A percentile compares a stretch with the other conserved stretches of the same genome.
Evolutionary conservation across 2,888 invertebrate genomes (phyloP).

Genomic region (Sabatieria punctata): DNA sequence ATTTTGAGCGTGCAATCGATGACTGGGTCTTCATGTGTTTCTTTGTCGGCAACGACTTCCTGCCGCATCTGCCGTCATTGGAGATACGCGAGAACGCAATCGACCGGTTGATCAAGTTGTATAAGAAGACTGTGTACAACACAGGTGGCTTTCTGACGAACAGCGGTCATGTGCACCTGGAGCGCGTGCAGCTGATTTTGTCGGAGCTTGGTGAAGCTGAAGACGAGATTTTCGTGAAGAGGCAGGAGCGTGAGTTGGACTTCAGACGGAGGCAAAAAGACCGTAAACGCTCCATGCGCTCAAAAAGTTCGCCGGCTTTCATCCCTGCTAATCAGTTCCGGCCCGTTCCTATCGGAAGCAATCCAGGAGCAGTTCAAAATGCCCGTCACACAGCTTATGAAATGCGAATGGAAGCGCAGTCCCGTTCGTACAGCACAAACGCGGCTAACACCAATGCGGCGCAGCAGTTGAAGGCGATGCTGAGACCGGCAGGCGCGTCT

Average conservation of each 20-base stretch:
- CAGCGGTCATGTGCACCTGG: constrained; percentile 77
- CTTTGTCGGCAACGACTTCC: constrained; percentile 70
- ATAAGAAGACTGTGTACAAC: constrained; percentile 81
- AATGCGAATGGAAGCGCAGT: constrained; percentile 44
- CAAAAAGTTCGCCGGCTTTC: constrained; percentile 45
- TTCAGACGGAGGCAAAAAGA: constrained; percentile 44
- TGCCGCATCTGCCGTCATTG: constrained; percentile 89
- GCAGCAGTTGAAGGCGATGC: constrained; percentile 39
- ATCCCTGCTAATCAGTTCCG: constrained; percentile 55
- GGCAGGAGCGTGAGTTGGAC: constrained; percentile 48
- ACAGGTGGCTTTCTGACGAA: constrained; percentile 83
- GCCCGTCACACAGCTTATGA: constrained; percentile 57
- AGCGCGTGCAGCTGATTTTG: constrained; percentile 85
- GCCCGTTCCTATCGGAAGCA: constrained; percentile 16
- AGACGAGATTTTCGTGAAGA: constrained; percentile 85
- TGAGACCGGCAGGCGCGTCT: constrained; percentile 23
- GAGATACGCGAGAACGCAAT: constrained; percentile 76
- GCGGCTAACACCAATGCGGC: constrained; percentile 30
- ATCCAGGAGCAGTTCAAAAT: constrained; percentile 43
- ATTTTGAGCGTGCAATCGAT: constrained; percentile 82
- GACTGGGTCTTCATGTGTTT: constrained; percentile 99
- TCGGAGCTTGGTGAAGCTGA: constrained; percentile 75
- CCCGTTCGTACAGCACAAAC: constrained; percentile 6
- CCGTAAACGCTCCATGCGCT: constrained; percentile 36
- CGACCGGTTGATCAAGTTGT: constrained; percentile 72